phyloP scores from a whole-genome alignment of 2,113 vertebrate species.

The Mola mola region DNA sequence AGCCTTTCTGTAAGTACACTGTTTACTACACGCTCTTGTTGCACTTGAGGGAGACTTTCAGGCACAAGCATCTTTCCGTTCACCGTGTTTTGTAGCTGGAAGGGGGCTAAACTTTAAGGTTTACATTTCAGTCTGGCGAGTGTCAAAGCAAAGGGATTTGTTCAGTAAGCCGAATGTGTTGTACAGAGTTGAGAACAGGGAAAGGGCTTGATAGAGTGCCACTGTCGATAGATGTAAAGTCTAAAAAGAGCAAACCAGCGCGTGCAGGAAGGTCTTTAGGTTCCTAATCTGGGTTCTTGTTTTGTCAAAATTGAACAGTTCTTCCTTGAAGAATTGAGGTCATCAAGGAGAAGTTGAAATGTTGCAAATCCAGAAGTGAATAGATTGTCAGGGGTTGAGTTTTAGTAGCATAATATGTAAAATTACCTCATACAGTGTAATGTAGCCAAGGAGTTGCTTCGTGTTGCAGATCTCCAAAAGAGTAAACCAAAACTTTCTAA shows the following conservation, averaged over 20 bases:
- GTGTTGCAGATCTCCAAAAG: too few relatives aligned
- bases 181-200: constrained; percentile 1
- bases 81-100: too few relatives aligned
- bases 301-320: background rate
- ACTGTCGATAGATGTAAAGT: too few relatives aligned
- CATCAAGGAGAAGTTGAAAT: background rate
- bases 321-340: too few relatives aligned
- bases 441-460: background rate
- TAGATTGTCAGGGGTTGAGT: background rate
- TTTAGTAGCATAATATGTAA: background rate
- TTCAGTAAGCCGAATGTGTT: constrained; percentile 5
- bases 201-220: too few relatives aligned
- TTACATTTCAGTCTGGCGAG: too few relatives aligned
- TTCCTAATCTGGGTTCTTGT: background rate
- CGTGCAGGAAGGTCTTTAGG: background rate
- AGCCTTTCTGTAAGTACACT: constrained; percentile 68
- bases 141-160: background rate
- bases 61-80: constrained; percentile 38
- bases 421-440: background rate
- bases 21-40: constrained; percentile 35
- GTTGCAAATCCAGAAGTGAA: too few relatives aligned
- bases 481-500: background rate
- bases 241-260: too few relatives aligned
- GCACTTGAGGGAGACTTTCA: background rate
- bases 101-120: background rate